These are phyloP conservation scores for Centropristis striata DNA, from an alignment of 2,113 vertebrate genomes.

Conservation along the genomic window DNA sequence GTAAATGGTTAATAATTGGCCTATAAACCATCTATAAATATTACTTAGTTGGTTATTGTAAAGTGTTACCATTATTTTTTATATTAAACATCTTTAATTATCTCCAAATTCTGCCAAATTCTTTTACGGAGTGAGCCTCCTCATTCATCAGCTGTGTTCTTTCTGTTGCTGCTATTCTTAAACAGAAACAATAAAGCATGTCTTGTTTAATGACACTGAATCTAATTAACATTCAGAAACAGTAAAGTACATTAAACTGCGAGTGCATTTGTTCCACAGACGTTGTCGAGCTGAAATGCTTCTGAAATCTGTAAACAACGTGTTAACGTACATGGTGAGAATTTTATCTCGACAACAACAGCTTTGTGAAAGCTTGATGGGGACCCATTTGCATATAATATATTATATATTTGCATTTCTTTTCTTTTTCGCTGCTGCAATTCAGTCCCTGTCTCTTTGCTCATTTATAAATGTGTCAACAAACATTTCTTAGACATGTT, in stretches of 20 bases:
- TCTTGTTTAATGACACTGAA: conserved; percentile 36
- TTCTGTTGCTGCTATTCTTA: conserved; percentile 21
- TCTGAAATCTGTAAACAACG: conserved; percentile 24
- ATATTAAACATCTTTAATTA: background rate
- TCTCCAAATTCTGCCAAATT: background rate
- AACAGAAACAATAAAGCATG: conserved; percentile 36
- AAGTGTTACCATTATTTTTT: too few relatives aligned
- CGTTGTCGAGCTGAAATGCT: conserved; percentile 17
- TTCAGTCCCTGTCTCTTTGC: background rate
- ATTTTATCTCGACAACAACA: conserved; percentile 6
- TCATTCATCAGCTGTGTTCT: conserved; percentile 20
- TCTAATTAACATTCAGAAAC: conserved; percentile 43
- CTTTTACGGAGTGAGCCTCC: background rate
- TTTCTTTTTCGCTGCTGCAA: background rate
- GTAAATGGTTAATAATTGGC: too few relatives aligned
- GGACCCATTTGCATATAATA: conserved; percentile 22
- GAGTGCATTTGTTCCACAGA: conserved; percentile 39
- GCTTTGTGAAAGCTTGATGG: conserved; percentile 28
- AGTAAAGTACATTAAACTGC: conserved; percentile 25
- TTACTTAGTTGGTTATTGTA: too few relatives aligned
- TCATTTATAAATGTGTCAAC: background rate
- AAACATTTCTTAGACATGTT: background rate
- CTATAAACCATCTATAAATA: too few relatives aligned
- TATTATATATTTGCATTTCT: conserved; percentile 15
- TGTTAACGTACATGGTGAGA: background rate